Base-by-base conservation (phyloP, 2,888 invertebrate species). In the Lordiphosa andalusiaca region DNA sequence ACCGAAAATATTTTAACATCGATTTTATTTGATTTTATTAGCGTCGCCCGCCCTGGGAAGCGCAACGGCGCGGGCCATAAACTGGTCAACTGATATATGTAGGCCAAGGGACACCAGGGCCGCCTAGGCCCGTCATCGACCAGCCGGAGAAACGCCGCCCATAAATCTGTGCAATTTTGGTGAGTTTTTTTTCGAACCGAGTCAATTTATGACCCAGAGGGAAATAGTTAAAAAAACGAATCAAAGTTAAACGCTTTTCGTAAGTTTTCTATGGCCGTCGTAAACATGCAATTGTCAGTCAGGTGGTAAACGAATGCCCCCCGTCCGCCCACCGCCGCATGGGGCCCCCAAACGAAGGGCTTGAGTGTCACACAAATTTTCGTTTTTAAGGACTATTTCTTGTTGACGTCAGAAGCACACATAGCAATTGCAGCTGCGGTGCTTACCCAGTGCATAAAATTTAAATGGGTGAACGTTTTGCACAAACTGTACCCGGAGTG, bases 11-110 rank as follows among this genome's bases (percentile, higher is more conserved):
- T 59, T 64, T 53, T 49, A 54, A 51, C 70, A 77, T 73, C 77
- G 84, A 72, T 81, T 80, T 80, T 80, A 80, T 80, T 77, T 53
- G 78, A 66, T 74, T 80, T 84, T 77, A 84, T 84, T 80, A 81
- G 77, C 82, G 42, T 42, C 5, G 12, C 61, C 60, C 56, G 59
- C 57, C 49, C 52, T 60, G 46, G 44, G 54, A 74, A 74, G 74
- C 68, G 68, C 25, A 1, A 6, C 6, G 25, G 25, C 25, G 25
- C 2, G 6, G 71, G 73, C 59, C 59, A 50, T 71, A 69, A 73
- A 71, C 60, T 59, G 56, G 55, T 73, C 55, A 55, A 59, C 71
- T 51, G 83, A 64, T 69, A 54, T 57, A 35, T 23, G 30, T 30
- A 30, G 30, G 30, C 10, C 36, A 41, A 49, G 53, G 72, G 67